Percentiles rank a stretch among this genome's conserved stretches.
Conservation (phyloP, 37 sponge, comb jelly and placozoan genomes). For the Aphrocallistes beatrix region DNA sequence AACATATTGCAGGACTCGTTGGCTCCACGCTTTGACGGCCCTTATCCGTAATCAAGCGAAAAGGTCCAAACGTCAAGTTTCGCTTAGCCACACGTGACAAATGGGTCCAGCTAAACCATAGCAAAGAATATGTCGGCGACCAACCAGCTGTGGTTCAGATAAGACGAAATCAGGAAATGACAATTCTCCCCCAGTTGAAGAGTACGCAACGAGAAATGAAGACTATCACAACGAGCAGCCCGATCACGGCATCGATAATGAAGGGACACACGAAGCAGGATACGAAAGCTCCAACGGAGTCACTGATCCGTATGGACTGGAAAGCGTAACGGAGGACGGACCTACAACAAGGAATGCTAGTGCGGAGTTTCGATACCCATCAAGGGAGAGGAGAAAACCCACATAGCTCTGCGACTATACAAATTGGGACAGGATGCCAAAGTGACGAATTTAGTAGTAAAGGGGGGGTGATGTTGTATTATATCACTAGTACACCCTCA, state of each 20-base stretch:
- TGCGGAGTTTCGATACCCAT: too few relatives aligned
- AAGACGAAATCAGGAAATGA: background rate
- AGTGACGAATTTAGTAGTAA: too few relatives aligned
- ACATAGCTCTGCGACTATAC: too few relatives aligned
- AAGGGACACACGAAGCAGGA: background rate
- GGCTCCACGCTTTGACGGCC: background rate
- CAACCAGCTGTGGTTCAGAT: background rate
- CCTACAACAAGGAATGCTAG: too few relatives aligned
- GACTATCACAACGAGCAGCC: background rate
- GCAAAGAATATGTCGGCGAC: background rate
- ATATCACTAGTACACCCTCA: background rate
- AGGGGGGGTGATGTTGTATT: slow-evolving; percentile 6
- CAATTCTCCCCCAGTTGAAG: background rate
- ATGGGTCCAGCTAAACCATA: background rate
- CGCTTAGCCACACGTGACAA: background rate
- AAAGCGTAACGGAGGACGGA: too few relatives aligned
- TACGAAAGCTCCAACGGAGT: background rate
- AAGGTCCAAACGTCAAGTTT: background rate
- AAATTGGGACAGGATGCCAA: too few relatives aligned
- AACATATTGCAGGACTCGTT: background rate
- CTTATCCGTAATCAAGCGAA: background rate
- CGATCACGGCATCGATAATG: background rate
- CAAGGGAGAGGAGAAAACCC: too few relatives aligned
- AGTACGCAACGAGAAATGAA: background rate
- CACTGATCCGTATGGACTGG: too few relatives aligned